A percentile compares a stretch with the other conserved stretches of the same genome.
phyloP scores from a whole-genome alignment of 2,797 vertebrate species.

The Denticeps clupeoides region DNA sequence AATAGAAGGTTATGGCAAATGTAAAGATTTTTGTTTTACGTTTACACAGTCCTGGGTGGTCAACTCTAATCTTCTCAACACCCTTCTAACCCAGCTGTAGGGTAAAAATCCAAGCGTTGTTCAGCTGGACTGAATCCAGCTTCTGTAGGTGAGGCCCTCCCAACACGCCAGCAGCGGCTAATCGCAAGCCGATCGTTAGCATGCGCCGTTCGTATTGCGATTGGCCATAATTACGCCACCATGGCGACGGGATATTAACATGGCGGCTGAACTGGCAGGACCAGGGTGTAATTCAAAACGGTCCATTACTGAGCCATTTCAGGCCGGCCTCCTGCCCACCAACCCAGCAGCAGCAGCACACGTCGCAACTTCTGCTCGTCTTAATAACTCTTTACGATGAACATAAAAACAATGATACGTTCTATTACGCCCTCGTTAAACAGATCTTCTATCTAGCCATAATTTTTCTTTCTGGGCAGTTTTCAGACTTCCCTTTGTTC shows the following conservation, averaged over 20 bases:
- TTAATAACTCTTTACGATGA: too few relatives aligned
- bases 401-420: too few relatives aligned
- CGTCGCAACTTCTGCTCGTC: too few relatives aligned
- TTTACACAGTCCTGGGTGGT: too few relatives aligned
- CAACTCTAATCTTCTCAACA: too few relatives aligned
- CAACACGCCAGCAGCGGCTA: slow-evolving; percentile 27
- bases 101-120: too few relatives aligned
- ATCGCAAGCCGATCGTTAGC: slow-evolving; percentile 41
- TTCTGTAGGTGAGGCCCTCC: too few relatives aligned
- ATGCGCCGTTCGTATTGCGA: slow-evolving; percentile 44
- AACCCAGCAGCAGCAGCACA: too few relatives aligned
- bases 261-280: slow-evolving; percentile 29
- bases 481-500: slow-evolving; percentile 2
- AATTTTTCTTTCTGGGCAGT: not conserved
- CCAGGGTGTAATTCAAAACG: slow-evolving; percentile 26
- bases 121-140: too few relatives aligned
- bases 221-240: slow-evolving; percentile 41
- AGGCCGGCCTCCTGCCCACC: slow-evolving; percentile 10
- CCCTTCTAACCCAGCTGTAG: too few relatives aligned
- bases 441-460: not conserved
- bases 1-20: not conserved
- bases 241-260: slow-evolving; percentile 34
- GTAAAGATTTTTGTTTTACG: too few relatives aligned
- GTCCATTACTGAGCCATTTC: slow-evolving; percentile 28
- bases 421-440: too few relatives aligned